Evolutionary conservation across 2,888 invertebrate genomes (phyloP), one percentile per base, ranked within the genome.

Genomic region (Oasisia sp.): DNA sequence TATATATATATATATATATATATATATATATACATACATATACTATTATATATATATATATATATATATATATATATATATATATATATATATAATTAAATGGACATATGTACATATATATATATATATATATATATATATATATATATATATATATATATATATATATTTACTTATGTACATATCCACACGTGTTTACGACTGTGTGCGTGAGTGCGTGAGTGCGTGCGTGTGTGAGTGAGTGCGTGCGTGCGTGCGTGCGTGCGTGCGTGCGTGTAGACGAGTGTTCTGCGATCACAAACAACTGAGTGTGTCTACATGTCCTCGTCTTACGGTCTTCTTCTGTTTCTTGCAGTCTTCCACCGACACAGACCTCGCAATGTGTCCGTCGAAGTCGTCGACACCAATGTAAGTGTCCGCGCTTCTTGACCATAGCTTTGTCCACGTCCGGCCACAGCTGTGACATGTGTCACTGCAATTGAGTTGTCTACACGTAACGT

Each of bases 281-380:
- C 19, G 19, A 14, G 19, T 12, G 58, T 58, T 5, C 27, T 27
- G 74, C 27, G 7, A 19, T 1, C 14, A 74, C 7, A 27, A 74
- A 27, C 74, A n/a, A 74, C 27, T 14, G 50, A 19, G 7, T 74
- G 74, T 74, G 27, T 74, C 74, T 74, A 14, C 5, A 1, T 50
- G 12, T 50, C 27, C 74, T 74, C 74, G 19, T 74, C 74, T 7
- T 7, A 74, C 7, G 74, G 74, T 50, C 14, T 74, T 27, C 74
- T 74, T 74, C 74, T 74, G 74, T 74, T 74, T 74, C 74, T 74
- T 74, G 74, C 74, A 74, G 74, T 74, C 74, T 74, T 74, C 74
- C 74, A 74, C 74, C 74, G 74, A 0, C 74, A 74, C 74, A 74
- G 74, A 74, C 74, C 74, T 74, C 74, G 74, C 27, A 74, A 74